Conservation (phyloP, 2,113 vertebrate species). For the Sardina pilchardus region DNA sequence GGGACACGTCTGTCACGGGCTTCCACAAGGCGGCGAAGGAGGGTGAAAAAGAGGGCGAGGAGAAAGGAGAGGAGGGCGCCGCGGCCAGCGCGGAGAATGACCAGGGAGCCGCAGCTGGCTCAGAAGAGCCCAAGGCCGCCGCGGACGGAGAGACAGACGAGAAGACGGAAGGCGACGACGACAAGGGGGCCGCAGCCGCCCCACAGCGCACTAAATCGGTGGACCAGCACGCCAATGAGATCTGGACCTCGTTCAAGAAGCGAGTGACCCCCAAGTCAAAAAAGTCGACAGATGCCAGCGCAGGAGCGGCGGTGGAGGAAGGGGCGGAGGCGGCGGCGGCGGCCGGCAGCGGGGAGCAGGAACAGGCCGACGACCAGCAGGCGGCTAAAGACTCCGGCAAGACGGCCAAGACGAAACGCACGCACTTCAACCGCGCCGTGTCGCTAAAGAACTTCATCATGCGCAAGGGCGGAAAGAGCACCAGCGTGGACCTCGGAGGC, state of each 20-base stretch:
- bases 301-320: constrained; percentile 62
- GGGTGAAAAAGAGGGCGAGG: constrained; percentile 62
- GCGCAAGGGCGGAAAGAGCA: constrained; percentile 74
- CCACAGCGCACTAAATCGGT: constrained; percentile 60
- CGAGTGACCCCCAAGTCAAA: constrained; percentile 76
- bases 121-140: constrained; percentile 55
- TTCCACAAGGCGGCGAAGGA: constrained; percentile 69
- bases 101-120: constrained; percentile 44
- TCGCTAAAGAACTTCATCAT: constrained; percentile 81
- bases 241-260: constrained; percentile 80
- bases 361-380: constrained; percentile 65
- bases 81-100: constrained; percentile 26
- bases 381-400: constrained; percentile 69
- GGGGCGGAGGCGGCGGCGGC: constrained; percentile 36
- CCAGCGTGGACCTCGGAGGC: constrained; percentile 67
- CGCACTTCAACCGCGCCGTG: constrained; percentile 74
- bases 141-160: constrained; percentile 55
- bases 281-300: constrained; percentile 63
- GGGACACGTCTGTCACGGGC: constrained; percentile 71
- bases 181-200: constrained; percentile 52
- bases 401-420: constrained; percentile 71
- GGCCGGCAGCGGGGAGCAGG: constrained; percentile 47
- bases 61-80: constrained; percentile 49
- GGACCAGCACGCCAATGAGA: constrained; percentile 76
- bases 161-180: constrained; percentile 56